Conservation (phyloP, 2,113 vertebrate species). For the Salvelinus fontinalis region DNA sequence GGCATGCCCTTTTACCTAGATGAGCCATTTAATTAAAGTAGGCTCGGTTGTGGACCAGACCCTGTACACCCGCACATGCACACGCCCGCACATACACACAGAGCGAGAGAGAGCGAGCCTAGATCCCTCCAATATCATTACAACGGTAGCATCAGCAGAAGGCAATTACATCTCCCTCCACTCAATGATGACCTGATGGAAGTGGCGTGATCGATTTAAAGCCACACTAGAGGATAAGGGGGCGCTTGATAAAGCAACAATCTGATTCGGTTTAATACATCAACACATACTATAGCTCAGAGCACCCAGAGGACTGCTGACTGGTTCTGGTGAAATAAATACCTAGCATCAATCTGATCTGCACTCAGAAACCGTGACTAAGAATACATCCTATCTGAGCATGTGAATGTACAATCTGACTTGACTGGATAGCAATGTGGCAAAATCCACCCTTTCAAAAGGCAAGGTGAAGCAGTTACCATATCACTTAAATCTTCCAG, state of each 20-base stretch:
- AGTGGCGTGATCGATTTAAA: constrained; percentile 47
- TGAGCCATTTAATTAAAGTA: constrained; percentile 57
- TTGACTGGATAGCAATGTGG: no score
- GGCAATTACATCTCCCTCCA: constrained; percentile 59
- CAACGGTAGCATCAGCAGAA: constrained; percentile 48
- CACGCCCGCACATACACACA: neutral
- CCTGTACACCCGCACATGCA: neutral
- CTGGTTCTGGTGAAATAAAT: constrained; percentile 45
- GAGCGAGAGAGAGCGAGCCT: neutral
- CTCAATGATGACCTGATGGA: constrained; percentile 59
- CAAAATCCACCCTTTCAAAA: no score
- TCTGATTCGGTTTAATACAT: constrained; percentile 57
- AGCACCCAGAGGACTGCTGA: neutral
- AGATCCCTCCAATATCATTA: neutral
- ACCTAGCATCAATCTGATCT: constrained; percentile 35
- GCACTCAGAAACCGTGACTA: no score
- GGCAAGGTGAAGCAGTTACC: no score
- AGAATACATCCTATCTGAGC: no score
- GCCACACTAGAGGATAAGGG: constrained; percentile 40
- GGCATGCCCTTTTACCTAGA: constrained; percentile 40
- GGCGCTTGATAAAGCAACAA: constrained; percentile 46
- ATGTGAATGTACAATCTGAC: no score
- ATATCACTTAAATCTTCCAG: no score
- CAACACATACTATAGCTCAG: constrained; percentile 40
- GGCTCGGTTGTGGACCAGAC: constrained; percentile 47